Conservation (phyloP, 2,113 vertebrate species). For the Sclerurus mexicanus region DNA sequence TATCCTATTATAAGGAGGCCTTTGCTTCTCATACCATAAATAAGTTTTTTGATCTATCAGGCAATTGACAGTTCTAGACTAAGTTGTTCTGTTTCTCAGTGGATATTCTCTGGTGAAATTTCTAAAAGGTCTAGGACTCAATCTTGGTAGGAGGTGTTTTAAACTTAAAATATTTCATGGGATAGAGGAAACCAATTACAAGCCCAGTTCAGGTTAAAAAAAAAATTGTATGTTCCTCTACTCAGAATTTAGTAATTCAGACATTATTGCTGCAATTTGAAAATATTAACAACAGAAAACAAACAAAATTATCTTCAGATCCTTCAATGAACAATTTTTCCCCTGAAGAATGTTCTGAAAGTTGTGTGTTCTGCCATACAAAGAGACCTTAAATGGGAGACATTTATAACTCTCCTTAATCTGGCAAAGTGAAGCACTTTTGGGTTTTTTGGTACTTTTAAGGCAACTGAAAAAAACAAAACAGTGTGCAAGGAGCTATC, state of each 20-base stretch:
- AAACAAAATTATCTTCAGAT: neutral
- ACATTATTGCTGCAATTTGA: neutral
- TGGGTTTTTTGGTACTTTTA: neutral
- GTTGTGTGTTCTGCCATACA: neutral
- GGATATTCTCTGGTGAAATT: neutral
- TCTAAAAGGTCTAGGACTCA: neutral
- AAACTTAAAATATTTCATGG: neutral
- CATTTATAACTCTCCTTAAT: neutral
- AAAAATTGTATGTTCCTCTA: neutral
- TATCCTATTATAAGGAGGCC: neutral
- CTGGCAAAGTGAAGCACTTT: neutral
- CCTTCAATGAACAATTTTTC: neutral
- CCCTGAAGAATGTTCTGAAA: neutral
- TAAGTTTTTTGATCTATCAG: neutral
- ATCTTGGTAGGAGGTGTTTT: neutral
- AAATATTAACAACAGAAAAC: neutral
- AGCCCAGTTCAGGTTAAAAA: neutral
- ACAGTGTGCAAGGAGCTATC: slow-evolving; percentile 26
- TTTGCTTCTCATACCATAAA: neutral
- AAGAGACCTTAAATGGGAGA: neutral
- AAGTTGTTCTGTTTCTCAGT: neutral
- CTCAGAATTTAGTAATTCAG: neutral
- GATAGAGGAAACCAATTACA: neutral
- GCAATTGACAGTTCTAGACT: neutral
- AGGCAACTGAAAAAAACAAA: neutral